Evolutionary conservation across 2,888 invertebrate genomes (phyloP).

Genomic region (Caenorhabditis sinica): DNA sequence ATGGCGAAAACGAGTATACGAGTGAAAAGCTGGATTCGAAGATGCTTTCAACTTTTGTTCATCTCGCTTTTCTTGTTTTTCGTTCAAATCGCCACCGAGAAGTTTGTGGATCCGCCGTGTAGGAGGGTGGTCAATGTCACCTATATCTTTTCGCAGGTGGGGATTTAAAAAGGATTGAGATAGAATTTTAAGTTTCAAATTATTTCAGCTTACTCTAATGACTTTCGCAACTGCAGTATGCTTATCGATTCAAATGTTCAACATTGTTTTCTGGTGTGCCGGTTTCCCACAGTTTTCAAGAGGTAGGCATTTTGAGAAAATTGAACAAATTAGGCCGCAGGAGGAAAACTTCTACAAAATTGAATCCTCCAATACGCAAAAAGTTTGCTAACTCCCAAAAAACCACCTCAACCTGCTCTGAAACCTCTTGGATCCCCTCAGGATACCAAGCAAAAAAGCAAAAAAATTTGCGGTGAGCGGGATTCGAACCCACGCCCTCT

Average conservation of each 20-base stretch:
- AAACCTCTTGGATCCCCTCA: no score
- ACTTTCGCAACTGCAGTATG: constrained; percentile 58
- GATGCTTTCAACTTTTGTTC: constrained; percentile 60
- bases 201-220: constrained; percentile 67
- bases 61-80: constrained; percentile 57
- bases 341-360: background rate
- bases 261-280: constrained; percentile 71
- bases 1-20: constrained; percentile 72
- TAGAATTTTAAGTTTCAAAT: background rate
- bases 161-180: background rate
- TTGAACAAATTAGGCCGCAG: no score
- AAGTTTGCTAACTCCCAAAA: no score
- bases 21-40: constrained; percentile 70
- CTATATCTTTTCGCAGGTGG: constrained; percentile 89
- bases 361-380: no score
- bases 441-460: no score
- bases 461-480: no score
- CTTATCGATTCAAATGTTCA: constrained; percentile 72
- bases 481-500: no score
- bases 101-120: constrained; percentile 86
- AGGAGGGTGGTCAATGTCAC: constrained; percentile 91
- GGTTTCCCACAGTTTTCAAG: constrained; percentile 72
- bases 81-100: constrained; percentile 62
- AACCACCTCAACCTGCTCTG: no score
- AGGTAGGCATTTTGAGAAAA: constrained; percentile 37